Evolutionary conservation across 2,888 invertebrate species (phyloP), one percentile per base, ranked within the genome.

Genomic region (Leucoma salicis): DNA sequence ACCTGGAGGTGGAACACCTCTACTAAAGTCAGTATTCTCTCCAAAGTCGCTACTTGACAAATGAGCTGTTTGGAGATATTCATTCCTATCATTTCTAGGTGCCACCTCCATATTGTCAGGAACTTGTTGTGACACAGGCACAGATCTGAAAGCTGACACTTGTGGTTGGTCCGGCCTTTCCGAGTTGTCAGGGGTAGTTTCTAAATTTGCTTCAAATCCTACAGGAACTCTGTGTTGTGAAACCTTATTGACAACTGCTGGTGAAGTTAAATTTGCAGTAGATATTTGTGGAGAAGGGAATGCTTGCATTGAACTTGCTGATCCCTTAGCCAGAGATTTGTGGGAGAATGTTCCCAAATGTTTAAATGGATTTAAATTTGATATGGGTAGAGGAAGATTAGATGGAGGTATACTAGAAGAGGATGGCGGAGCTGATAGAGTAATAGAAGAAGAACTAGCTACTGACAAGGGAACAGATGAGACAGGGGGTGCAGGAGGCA

Each of bases 61-160:
- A 64, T 94, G 94, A 12, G 94, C 94, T 1, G 95, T 95, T 78
- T 95, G 94, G 44, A 95, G 78, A 72, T 95, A 95, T 72, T 95
- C 93, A 70, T 95, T 94, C 43, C 95, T 88, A 60, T 95, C 95
- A 70, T 92, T 92, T 47, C 91, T 92, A 0, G 93, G 93, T 8
- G 92, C 91, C 16, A 92, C 88, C 74, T 93, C 94, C 61, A 91
- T 76, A 64, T 92, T 92, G 45, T 92, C 92, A 1, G 90, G 89
- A 36, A 85, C 71, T 35, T 72, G 77, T 14, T 74, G 78, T 8
- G 75, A 57, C 13, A 77, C 51, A 25, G 78, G 61, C 46, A 70
- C 46, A 0, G 71, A 65, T 33, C 75, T 63, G 40, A 73, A 80
- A 7, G 68, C 57, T 1, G 74, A 49, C 18, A 73, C 54, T 50